phyloP scores from a whole-genome alignment of 2,113 vertebrate genomes.

The Micronycteris hirsuta region DNA sequence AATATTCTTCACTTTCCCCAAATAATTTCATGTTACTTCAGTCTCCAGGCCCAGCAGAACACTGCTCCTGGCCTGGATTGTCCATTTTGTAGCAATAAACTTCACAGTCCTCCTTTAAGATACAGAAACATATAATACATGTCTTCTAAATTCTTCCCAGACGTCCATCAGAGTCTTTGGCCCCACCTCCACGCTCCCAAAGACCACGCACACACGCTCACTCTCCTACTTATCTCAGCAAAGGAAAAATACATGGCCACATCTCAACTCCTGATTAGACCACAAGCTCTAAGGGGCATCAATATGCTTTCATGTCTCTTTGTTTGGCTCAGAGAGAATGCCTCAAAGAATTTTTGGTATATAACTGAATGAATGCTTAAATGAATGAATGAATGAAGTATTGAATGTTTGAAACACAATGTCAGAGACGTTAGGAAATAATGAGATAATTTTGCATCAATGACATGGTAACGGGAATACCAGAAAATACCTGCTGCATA shows the following conservation, averaged over 20 bases:
- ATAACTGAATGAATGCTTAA: background rate
- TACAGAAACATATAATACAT: too few species aligned
- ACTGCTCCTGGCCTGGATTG: background rate
- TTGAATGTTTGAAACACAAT: background rate
- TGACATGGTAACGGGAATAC: background rate
- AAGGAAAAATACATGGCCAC: background rate
- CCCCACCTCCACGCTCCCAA: background rate
- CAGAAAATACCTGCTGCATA: background rate
- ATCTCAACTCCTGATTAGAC: background rate
- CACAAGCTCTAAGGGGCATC: background rate
- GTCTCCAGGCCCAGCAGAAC: background rate
- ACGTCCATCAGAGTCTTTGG: background rate
- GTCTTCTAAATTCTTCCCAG: background rate
- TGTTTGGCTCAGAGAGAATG: background rate
- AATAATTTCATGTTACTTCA: background rate
- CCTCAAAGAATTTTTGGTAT: background rate
- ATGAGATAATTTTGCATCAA: background rate
- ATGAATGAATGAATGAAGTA: background rate
- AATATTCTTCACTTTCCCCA: background rate
- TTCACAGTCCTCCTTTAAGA: background rate
- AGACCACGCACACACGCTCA: background rate
- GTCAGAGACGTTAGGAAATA: background rate
- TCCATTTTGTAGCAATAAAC: background rate
- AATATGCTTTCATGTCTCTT: background rate
- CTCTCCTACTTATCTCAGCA: background rate